These are phyloP conservation scores for Rhabdophis nuchalis DNA, from an alignment of 2,797 vertebrate species.

Conservation along the genomic window DNA sequence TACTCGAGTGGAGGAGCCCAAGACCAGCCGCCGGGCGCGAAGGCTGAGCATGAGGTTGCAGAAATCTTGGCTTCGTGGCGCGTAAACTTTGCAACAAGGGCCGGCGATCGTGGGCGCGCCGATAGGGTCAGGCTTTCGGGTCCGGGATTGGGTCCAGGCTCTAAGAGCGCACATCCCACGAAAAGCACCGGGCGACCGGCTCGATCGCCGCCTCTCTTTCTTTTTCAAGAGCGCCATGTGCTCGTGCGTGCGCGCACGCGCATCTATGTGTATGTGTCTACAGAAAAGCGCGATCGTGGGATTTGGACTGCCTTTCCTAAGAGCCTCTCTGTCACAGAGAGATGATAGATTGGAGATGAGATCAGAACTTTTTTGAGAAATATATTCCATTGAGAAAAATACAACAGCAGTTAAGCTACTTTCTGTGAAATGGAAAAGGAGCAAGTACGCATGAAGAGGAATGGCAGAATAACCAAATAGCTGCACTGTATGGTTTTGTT, in stretches of 20 bases:
- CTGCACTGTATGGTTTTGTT: background rate
- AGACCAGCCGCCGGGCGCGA: no score
- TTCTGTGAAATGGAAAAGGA: background rate
- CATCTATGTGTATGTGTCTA: background rate
- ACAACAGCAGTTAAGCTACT: background rate
- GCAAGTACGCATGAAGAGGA: background rate
- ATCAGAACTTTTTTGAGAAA: background rate
- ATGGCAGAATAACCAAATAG: background rate
- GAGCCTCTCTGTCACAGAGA: background rate
- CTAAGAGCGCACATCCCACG: background rate
- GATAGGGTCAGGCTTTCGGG: background rate
- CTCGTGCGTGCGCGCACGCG: background rate
- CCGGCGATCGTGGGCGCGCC: no score
- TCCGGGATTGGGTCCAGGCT: background rate
- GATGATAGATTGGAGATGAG: background rate
- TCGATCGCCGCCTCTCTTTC: no score
- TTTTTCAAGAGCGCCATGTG: background rate
- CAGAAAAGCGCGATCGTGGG: background rate
- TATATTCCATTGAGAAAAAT: background rate
- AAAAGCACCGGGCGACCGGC: background rate
- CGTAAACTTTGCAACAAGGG: background rate
- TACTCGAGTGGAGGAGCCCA: no score
- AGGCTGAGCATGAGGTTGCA: no score
- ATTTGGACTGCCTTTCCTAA: background rate
- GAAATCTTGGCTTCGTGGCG: no score